Conservation (phyloP, 2,797 vertebrate genomes). For the Anguilla obscura region DNA sequence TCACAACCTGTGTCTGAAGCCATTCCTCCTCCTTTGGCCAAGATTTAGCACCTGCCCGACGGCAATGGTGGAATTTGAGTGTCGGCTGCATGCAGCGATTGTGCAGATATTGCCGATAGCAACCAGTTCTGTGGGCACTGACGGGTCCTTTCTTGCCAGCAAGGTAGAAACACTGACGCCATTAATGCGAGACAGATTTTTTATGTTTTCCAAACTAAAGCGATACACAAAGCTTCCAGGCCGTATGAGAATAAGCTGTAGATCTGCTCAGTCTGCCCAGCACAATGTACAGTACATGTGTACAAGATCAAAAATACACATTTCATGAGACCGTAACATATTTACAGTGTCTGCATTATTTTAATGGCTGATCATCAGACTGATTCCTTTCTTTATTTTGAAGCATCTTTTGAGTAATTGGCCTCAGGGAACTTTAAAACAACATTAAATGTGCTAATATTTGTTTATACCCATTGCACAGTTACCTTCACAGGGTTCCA, state of each 20-base stretch:
- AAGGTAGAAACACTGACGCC: not conserved
- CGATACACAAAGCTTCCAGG: not conserved
- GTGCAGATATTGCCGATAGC: not conserved
- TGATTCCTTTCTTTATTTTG: not conserved
- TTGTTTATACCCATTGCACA: not conserved
- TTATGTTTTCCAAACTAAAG: not conserved
- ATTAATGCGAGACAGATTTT: not conserved
- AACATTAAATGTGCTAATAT: not conserved
- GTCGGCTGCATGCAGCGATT: not conserved
- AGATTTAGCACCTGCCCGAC: not conserved
- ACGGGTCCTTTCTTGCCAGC: not conserved
- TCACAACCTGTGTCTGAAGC: slow-evolving; percentile 60
- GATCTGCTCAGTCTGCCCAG: not conserved
- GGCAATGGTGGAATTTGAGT: not conserved
- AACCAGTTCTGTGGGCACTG: not conserved
- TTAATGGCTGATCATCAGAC: not conserved
- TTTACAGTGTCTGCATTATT: not conserved
- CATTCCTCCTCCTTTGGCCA: slow-evolving; percentile 39
- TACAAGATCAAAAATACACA: not conserved
- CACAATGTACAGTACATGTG: not conserved
- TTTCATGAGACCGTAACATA: not conserved
- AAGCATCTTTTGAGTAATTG: not conserved
- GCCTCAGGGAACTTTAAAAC: not conserved
- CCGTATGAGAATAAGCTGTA: not conserved
- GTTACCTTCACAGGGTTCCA: not conserved